Evolutionary conservation across 2,888 invertebrate genomes (phyloP).

Genomic region (Synergus laeviventris): DNA sequence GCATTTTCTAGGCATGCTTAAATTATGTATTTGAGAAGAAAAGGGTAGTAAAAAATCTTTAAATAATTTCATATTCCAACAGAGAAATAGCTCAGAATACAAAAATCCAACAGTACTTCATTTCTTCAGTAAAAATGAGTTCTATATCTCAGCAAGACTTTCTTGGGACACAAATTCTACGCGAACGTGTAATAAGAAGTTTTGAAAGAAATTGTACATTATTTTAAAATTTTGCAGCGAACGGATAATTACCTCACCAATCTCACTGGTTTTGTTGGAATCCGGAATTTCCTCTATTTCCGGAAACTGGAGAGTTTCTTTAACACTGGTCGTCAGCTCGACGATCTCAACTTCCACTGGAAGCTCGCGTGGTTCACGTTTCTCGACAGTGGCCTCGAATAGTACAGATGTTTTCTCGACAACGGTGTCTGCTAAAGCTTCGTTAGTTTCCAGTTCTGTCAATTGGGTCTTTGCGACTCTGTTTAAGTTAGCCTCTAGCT

Average conservation of each 20-base stretch:
- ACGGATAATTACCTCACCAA: conserved; percentile 61
- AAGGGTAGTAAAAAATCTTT: too few relatives aligned
- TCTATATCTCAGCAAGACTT: too few relatives aligned
- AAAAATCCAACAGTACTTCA: too few relatives aligned
- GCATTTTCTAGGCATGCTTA: neutral
- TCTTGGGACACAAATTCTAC: too few relatives aligned
- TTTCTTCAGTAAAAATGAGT: too few relatives aligned
- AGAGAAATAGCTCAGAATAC: too few relatives aligned
- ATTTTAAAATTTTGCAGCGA: neutral
- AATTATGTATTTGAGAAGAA: too few relatives aligned
- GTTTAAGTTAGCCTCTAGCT: conserved; percentile 12
- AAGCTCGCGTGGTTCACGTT: conserved; percentile 55
- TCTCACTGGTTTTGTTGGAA: conserved; percentile 65
- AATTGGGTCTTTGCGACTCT: conserved; percentile 48
- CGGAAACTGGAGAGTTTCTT: conserved; percentile 71
- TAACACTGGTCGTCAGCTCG: conserved; percentile 70
- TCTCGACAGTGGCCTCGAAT: conserved; percentile 52
- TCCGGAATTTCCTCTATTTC: conserved; percentile 72
- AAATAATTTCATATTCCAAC: too few relatives aligned
- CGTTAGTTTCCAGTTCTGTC: conserved; percentile 50
- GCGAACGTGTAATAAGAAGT: too few relatives aligned
- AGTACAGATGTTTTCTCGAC: conserved; percentile 49
- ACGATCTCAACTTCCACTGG: conserved; percentile 69
- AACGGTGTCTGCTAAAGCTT: conserved; percentile 48
- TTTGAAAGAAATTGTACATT: too few relatives aligned